Evolutionary conservation across 2,888 invertebrate genomes (phyloP).

Genomic region (Metallyticus violacea): DNA sequence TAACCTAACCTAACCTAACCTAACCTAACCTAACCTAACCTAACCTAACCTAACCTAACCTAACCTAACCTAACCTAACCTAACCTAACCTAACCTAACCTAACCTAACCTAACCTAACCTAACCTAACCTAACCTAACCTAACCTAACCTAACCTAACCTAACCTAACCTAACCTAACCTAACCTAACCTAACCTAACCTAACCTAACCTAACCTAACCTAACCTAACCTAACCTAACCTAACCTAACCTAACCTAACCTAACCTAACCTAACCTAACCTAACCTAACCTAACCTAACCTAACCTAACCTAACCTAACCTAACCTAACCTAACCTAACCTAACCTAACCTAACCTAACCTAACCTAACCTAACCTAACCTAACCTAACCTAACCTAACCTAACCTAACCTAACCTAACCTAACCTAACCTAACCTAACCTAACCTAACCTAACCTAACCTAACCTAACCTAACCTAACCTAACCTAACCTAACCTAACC

Average conservation of each 20-base stretch:
- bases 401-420: no score
- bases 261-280: conserved; percentile 19
- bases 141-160: conserved; percentile 20
- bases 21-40: no score
- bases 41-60: no score
- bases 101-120: conserved; percentile 19
- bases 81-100: conserved; percentile 21
- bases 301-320: conserved; percentile 18
- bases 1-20: no score
- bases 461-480: no score
- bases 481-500: no score
- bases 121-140: conserved; percentile 18
- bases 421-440: no score
- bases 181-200: conserved; percentile 17
- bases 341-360: no score
- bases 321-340: conserved; percentile 17
- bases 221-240: conserved; percentile 20
- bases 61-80: conserved; percentile 10
- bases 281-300: conserved; percentile 21
- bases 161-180: conserved; percentile 21
- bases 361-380: no score
- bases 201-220: conserved; percentile 19
- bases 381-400: no score
- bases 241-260: conserved; percentile 19
- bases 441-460: no score